These are phyloP conservation scores for Indicator indicator DNA, from an alignment of 2,113 vertebrate genomes.

Conservation along the genomic window DNA sequence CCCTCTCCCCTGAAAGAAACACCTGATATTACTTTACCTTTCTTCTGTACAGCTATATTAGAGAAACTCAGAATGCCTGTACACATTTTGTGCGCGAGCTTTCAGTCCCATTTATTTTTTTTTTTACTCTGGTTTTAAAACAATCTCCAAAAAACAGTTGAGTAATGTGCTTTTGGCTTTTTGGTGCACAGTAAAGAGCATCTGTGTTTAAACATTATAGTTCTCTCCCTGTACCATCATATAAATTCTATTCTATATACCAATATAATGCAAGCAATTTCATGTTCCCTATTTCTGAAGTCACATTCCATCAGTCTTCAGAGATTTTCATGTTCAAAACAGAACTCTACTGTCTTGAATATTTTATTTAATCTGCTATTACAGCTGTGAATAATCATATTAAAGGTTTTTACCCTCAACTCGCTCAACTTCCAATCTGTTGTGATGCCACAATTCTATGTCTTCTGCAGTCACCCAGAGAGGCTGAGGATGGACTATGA, in stretches of 20 bases:
- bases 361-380: background rate
- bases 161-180: background rate
- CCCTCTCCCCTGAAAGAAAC: slow-evolving; percentile 14
- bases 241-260: background rate
- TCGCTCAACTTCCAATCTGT: slow-evolving; percentile 49
- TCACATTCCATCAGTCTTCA: background rate
- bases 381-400: slow-evolving; percentile 12
- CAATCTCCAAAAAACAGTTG: background rate
- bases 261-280: background rate
- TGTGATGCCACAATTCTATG: slow-evolving; percentile 53
- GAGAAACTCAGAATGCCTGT: background rate
- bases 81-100: background rate
- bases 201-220: background rate
- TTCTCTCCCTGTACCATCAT: background rate
- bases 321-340: background rate
- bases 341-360: background rate
- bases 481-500: slow-evolving; percentile 50
- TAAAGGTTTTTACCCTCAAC: slow-evolving; percentile 53
- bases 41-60: background rate
- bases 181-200: background rate
- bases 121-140: background rate
- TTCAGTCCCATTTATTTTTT: background rate
- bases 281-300: background rate
- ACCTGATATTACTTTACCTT: background rate
- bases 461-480: slow-evolving; percentile 55